Evolutionary conservation across 2,113 vertebrate species (phyloP).

Genomic region (Corythaeola cristata): DNA sequence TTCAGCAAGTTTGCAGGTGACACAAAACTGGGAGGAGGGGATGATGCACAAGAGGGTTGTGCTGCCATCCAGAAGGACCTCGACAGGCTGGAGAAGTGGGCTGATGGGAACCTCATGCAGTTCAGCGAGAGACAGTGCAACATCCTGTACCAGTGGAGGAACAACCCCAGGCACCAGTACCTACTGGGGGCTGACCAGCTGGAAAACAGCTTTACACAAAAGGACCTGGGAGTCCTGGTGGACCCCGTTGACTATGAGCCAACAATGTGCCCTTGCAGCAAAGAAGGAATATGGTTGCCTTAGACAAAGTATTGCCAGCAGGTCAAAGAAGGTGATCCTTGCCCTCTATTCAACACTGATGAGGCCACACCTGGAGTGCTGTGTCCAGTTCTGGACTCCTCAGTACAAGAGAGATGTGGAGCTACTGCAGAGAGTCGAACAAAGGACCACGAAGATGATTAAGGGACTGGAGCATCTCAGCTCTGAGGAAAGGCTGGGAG

Average conservation of each 20-base stretch:
- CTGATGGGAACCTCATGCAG: neutral
- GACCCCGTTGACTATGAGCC: neutral
- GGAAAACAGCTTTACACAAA: neutral
- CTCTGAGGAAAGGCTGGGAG: neutral
- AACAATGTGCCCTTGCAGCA: neutral
- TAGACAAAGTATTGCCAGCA: neutral
- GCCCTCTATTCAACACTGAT: neutral
- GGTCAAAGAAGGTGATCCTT: neutral
- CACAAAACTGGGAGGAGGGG: neutral
- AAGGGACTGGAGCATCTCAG: neutral
- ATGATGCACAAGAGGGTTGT: neutral
- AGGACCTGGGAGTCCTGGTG: no score
- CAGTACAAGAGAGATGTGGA: neutral
- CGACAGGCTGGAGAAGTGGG: neutral
- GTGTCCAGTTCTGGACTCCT: neutral
- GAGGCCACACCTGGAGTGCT: neutral
- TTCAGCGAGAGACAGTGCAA: neutral
- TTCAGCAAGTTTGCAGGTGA: neutral
- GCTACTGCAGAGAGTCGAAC: neutral
- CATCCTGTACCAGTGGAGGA: neutral
- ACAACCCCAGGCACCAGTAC: neutral
- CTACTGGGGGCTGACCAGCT: neutral
- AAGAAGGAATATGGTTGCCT: neutral
- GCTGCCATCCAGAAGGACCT: neutral
- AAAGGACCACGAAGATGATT: neutral